Base-by-base conservation (phyloP, 2,888 invertebrate species). In the Hirtodrosophila histrioides region DNA sequence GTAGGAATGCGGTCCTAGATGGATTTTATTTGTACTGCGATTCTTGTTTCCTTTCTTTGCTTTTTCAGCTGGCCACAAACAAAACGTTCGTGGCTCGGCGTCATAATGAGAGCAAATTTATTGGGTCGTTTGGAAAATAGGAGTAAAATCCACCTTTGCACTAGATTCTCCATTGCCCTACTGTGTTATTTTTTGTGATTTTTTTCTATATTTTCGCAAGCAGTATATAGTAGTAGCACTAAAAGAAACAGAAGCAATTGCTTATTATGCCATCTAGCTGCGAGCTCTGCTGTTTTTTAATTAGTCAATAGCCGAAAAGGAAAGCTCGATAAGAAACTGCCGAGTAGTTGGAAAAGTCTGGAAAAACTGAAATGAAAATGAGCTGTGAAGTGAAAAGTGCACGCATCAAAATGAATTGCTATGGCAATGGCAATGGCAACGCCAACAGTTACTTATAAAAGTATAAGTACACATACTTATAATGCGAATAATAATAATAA, bases 21-120 rank as follows among this genome's bases (percentile, higher is more conserved):
- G 51, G 55, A 27, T 60, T 69, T 62, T 60, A 54, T 65, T 77
- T 67, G 62, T 66, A 64, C 66, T 70, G 43, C 62, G 78, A 72
- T 79, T 75, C 58, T 46, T 63, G 69, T 54, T 81, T 67, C 88
- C 76, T 83, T 86, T 82, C 78, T 87, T 85, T 75, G 69, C 31
- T 54, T 60, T 69, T 78, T 76, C 79, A 70, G 70, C 69, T 79
- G 80, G 69, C 66, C 78, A 43, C 67, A 85, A 80, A 63, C 71
- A 71, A 78, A 58, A 63, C 55, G 74, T 65, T 86, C 88, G 88
- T 85, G 88, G 84, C 86, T 63, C 66, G 69, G 78, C 81, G 88
- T 88, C 85, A 85, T 85, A 85, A 85, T 85, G 88, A 88, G 88
- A 70, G 80, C 63, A 86, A 85, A 85, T 85, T 85, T 85, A 85